Base-by-base conservation (phyloP, 2,113 vertebrate species). In the Gymnarchus niloticus region DNA sequence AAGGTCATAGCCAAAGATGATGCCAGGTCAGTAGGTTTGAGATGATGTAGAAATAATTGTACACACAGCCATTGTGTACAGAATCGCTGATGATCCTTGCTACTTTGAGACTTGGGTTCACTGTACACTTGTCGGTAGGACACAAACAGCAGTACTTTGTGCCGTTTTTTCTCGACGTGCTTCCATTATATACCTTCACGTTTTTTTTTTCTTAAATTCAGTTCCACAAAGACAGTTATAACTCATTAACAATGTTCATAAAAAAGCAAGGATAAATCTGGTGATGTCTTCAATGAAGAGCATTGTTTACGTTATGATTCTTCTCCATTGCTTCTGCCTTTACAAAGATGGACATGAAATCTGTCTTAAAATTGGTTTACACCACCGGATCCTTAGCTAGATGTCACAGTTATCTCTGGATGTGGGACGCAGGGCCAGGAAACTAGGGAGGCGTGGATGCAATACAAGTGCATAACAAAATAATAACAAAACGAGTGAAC, bases 341-440 rank as follows among this genome's bases (percentile, higher is more conserved):
- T 88, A 88, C 83, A 89, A 89, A 88, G 89, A 88, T 86, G 85
- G 87, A 89, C 88, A 73, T 14, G 33, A 41, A 73, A 90, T 86
- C 90, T 83, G 85, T 81, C 89, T 89, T 86, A 87, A 92, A 94
- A 92, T 90, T 93, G 89, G 91, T 92, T 92, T 93, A 92, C 90
- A 83, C 89, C 89, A 91, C 90, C 87, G 85, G 89, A 88, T 92
- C 90, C 89, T 91, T 92, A n/a, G n/a, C n/a, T n/a, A n/a, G n/a
- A n/a, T n/a, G n/a, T n/a, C n/a, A n/a, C n/a, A n/a, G n/a, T n/a
- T n/a, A n/a, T n/a, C n/a, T n/a, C n/a, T n/a, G n/a, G n/a, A n/a
- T n/a, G n/a, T n/a, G n/a, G n/a, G n/a, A n/a, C n/a, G n/a, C n/a
- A n/a, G n/a, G n/a, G n/a, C n/a, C n/a, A n/a, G n/a, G n/a, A n/a